Evolutionary conservation across 2,888 invertebrate species (phyloP).

Genomic region (Tipula unca): DNA sequence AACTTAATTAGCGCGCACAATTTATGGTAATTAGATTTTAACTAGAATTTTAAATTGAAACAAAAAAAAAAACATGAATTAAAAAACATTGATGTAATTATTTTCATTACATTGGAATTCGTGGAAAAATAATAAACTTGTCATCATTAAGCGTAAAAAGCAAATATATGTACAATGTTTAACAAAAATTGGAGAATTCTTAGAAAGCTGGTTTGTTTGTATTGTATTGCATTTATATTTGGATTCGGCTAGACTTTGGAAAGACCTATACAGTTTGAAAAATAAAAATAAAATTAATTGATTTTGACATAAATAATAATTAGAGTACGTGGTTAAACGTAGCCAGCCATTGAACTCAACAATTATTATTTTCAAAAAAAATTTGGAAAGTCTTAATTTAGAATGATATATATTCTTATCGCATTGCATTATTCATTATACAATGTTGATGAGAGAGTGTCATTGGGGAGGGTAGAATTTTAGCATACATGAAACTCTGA

Average conservation of each 20-base stretch:
- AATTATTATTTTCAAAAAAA: no score
- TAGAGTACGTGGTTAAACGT: neutral
- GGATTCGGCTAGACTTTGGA: neutral
- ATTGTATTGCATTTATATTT: neutral
- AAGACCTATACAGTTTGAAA: neutral
- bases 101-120: neutral
- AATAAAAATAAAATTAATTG: neutral
- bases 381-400: no score
- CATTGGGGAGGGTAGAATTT: no score
- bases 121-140: neutral
- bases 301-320: neutral
- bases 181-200: neutral
- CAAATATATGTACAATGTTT: no score
- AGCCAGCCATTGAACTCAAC: neutral
- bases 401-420: no score
- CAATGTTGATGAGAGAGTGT: no score
- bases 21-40: conserved; percentile 8
- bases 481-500: no score
- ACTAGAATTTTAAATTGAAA: neutral
- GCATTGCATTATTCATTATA: no score
- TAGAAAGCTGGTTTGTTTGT: neutral
- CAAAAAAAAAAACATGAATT: no score
- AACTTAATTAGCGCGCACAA: neutral
- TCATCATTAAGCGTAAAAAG: neutral
- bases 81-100: neutral